Conservation (phyloP, 2,888 invertebrate species). For the Agrotis puta region DNA sequence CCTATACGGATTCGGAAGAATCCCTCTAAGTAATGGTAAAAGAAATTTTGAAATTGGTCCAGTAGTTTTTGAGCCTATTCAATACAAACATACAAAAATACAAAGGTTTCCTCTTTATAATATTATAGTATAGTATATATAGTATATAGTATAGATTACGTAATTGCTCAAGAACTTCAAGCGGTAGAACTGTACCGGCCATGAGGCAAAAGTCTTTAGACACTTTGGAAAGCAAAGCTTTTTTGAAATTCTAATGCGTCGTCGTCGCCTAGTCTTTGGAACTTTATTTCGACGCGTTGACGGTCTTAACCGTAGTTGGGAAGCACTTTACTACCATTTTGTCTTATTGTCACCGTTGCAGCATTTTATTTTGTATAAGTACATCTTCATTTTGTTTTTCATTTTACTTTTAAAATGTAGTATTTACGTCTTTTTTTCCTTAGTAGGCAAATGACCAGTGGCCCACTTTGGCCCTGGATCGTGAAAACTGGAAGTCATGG, state of each 20-base stretch:
- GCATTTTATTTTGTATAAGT: constrained; percentile 50
- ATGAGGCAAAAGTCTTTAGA: constrained; percentile 53
- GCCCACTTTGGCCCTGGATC: no score
- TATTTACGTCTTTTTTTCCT: no score
- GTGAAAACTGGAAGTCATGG: no score
- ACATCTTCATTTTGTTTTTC: constrained; percentile 41
- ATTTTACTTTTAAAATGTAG: constrained; percentile 41
- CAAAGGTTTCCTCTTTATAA: no score
- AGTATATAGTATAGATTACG: no score
- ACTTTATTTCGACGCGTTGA: constrained; percentile 62
- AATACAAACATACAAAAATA: no score
- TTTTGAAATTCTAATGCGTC: constrained; percentile 69
- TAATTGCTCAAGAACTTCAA: constrained; percentile 25
- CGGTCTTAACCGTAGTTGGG: constrained; percentile 52
- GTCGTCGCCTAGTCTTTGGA: constrained; percentile 55
- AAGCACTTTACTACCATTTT: constrained; percentile 62
- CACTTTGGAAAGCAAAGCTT: constrained; percentile 57
- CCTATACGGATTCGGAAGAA: no score
- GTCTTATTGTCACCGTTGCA: constrained; percentile 43
- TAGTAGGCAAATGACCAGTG: no score
- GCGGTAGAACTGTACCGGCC: constrained; percentile 17
- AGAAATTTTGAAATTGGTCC: no score
- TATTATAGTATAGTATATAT: no score
- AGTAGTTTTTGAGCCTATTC: no score
- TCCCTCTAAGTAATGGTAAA: no score